These are phyloP conservation scores for Albula goreensis DNA, from an alignment of 2,113 vertebrate genomes.

Conservation along the genomic window DNA sequence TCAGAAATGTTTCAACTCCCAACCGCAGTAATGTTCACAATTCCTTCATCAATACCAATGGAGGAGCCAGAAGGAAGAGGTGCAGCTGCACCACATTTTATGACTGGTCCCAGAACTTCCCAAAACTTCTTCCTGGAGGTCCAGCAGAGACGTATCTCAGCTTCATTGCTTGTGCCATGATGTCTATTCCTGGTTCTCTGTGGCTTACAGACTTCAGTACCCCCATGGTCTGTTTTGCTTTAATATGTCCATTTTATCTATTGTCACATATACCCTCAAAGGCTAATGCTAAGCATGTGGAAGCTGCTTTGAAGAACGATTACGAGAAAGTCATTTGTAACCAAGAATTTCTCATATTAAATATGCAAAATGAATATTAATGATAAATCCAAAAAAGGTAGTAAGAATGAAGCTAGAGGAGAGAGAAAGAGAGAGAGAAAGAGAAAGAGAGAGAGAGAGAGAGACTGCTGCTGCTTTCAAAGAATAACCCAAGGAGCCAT, in stretches of 20 bases:
- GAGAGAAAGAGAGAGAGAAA: not conserved
- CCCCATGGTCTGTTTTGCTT: not conserved
- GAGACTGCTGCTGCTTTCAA: not conserved
- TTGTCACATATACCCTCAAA: not conserved
- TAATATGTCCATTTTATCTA: not conserved
- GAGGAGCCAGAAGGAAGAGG: not conserved
- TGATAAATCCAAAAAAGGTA: not conserved
- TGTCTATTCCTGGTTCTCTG: constrained; percentile 4
- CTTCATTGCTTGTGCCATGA: not conserved
- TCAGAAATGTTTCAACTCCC: not conserved
- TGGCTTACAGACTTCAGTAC: not conserved
- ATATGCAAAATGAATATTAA: not conserved
- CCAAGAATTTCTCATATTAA: not conserved
- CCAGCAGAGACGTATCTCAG: not conserved
- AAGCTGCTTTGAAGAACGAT: not conserved
- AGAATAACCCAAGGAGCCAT: not conserved
- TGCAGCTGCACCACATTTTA: not conserved
- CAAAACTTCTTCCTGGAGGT: not conserved
- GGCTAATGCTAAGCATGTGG: constrained; percentile 10
- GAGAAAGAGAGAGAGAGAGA: not conserved
- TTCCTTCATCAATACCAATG: not conserved
- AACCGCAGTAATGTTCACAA: not conserved
- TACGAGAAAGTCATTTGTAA: not conserved
- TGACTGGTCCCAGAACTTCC: not conserved
- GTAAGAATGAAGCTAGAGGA: constrained; percentile 6